These are phyloP conservation scores for Pterocles burchelli DNA, from an alignment of 2,113 vertebrate species.

Conservation along the genomic window DNA sequence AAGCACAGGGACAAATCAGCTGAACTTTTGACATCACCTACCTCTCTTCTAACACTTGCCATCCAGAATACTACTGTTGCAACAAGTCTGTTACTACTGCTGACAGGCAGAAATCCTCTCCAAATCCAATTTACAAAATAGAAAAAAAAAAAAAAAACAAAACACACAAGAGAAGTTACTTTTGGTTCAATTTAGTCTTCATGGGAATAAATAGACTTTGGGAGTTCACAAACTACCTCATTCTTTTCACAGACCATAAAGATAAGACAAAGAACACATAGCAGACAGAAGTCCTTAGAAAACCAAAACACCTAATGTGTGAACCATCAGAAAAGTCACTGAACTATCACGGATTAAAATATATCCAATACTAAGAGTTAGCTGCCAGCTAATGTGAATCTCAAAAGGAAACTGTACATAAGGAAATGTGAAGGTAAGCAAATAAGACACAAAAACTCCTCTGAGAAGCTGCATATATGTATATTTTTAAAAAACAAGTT, in stretches of 20 bases:
- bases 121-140: not conserved
- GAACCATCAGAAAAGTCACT: not conserved
- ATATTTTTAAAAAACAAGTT: not conserved
- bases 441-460: not conserved
- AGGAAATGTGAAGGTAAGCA: not conserved
- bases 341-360: not conserved
- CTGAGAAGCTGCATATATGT: not conserved
- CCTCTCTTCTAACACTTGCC: not conserved
- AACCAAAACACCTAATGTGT: not conserved
- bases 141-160: too few species aligned
- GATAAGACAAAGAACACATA: not conserved
- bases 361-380: not conserved
- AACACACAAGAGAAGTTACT: not conserved
- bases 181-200: not conserved
- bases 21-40: not conserved
- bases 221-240: not conserved
- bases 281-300: not conserved
- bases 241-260: not conserved
- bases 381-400: not conserved
- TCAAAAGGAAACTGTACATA: not conserved
- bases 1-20: rapidly evolving
- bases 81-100: not conserved
- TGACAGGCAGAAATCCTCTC: not conserved
- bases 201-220: not conserved
- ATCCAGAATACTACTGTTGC: not conserved